Base-by-base conservation (phyloP, 2,888 invertebrate genomes). In the Calameuta filiformis region DNA sequence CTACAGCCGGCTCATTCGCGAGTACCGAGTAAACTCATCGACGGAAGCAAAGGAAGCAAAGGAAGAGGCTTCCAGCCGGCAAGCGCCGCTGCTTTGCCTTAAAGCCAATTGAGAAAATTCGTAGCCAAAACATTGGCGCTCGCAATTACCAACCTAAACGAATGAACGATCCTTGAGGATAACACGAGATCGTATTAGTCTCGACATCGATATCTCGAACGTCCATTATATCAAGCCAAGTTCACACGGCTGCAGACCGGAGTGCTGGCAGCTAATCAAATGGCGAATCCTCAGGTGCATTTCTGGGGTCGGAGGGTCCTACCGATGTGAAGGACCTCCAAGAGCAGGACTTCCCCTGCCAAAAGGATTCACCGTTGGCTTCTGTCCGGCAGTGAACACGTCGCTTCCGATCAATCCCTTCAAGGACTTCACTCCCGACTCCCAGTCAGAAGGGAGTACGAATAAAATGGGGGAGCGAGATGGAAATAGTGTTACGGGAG, bases 371-470 rank as follows among this genome's bases (percentile, higher is more conserved):
- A 1, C 56, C 23, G 82, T 83, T 83, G 81, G 83, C 82, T 80
- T 81, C 81, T 79, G 80, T 81, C 78, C 79, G 79, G 76, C 79
- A 79, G 79, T 79, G 82, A 79, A 76, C 82, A 76, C 82, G 82
- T 83, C 81, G 84, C 82, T 85, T 85, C 83, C 85, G 85, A 85
- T 85, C 85, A 86, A 86, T 86, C 85, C 83, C 85, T 83, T 85
- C 86, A 86, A 86, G 86, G 86, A 83, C 85, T 85, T 85, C 80
- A 77, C 82, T 83, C 82, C 81, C 82, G 83, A 77, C 82, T 83
- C 82, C 81, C 82, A 82, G 84, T 85, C 81, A 81, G 84, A 79
- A 76, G 81, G 79, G 81, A 73, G 78, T 79, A 79, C 81, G 81
- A 82, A 82, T 85, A 81, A 84, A 85, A 84, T 80, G 83, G 81